Base-by-base conservation (phyloP, 2,113 vertebrate genomes). In the Nothocercus julius region DNA sequence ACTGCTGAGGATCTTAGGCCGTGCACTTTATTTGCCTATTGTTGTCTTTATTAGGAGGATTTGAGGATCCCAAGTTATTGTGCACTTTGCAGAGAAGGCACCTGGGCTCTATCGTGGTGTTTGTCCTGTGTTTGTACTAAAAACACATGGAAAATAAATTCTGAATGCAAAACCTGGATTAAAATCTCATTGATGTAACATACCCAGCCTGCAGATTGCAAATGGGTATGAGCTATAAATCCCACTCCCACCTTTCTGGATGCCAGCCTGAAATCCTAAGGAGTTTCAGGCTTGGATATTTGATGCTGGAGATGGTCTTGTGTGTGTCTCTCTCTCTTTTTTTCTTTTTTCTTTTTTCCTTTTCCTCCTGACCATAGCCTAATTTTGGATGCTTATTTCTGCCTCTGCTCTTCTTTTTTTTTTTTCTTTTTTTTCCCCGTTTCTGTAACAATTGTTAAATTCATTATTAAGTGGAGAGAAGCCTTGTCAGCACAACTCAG, bases 11-110 rank as follows among this genome's bases (percentile, higher is more conserved):
- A 56, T 17, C 51, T 84, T 40, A 17, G 61, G 44, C 51, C 32
- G 11, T 18, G 28, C 7, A 4, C 47, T 86, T 82, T 81, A 67
- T 85, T 89, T 78, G 64, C 36, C 38, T 3, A 1, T 82, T 70
- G 47, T 83, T 91, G 13, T 93, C 38, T 84, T 86, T 28, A 77
- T 64, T 32, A n/a, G 1, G 1, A 68, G 47, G 42, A 70, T 32
- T 49, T 62, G 67, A 92, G 68, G 32, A 83, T 49, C 28, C n/a
- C 24, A 68, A 83, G 75, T 76, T 82, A 73, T 86, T 93, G 81
- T 47, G 42, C n/a, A 75, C 25, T 58, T 63, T 40, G 5, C 2
- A 17, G 73, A 86, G 74, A 90, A 78, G 56, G 75, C 70, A 86
- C 38, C 22, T 0, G 2, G 10, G 0, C 1, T 49, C 49, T 49